phyloP scores from a whole-genome alignment of 2,113 vertebrate species.

The Urocolius indicus region DNA sequence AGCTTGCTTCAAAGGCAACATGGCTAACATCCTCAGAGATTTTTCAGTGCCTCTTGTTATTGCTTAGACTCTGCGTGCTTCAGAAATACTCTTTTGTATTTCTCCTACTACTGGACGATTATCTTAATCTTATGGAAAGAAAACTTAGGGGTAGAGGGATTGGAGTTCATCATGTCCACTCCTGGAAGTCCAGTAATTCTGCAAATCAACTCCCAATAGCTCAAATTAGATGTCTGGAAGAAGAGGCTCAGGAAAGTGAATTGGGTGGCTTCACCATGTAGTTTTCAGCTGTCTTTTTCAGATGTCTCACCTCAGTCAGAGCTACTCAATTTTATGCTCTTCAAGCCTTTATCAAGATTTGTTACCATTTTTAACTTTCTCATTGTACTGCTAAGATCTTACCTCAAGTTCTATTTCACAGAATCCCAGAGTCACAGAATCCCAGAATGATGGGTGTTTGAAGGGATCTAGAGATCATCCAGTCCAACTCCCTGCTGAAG shows the following conservation, averaged over 20 bases:
- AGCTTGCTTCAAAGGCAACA: not conserved
- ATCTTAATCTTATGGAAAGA: not conserved
- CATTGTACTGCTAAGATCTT: not conserved
- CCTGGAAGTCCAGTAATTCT: not conserved
- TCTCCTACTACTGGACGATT: not conserved
- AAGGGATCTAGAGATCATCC: too few relatives aligned
- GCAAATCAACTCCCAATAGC: not conserved
- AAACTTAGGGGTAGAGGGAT: not conserved
- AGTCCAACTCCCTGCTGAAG: too few relatives aligned
- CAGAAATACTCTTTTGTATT: not conserved
- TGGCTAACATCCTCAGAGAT: not conserved
- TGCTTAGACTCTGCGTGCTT: not conserved
- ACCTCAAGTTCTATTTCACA: not conserved
- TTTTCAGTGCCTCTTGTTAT: not conserved
- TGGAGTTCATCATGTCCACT: accelerated
- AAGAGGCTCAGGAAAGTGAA: not conserved
- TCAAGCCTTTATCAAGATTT: not conserved
- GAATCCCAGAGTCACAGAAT: too few relatives aligned
- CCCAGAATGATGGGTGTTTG: too few relatives aligned
- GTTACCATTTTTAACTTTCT: not conserved
- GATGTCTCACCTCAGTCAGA: not conserved
- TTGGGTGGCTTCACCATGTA: not conserved
- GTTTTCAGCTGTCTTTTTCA: not conserved
- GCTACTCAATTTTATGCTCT: not conserved
- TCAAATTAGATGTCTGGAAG: not conserved